These are phyloP conservation scores for Pteronura brasiliensis DNA, from an alignment of 2,113 vertebrate species.

Conservation along the genomic window DNA sequence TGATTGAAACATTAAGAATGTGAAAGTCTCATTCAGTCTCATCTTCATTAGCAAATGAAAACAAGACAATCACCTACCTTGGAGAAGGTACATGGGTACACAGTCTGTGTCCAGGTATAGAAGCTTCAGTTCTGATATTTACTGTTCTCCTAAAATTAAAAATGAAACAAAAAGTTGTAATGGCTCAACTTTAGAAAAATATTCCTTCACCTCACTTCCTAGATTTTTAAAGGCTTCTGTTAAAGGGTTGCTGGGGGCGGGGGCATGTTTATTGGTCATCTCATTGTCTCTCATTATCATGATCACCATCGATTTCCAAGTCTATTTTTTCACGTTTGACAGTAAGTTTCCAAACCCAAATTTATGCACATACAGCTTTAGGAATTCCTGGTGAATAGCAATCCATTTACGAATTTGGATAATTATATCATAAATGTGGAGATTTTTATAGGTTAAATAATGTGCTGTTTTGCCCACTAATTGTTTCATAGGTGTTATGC, in stretches of 20 bases:
- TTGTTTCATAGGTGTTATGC: not conserved
- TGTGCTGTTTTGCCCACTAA: not conserved
- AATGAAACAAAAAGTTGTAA: not conserved
- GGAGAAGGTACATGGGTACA: not conserved
- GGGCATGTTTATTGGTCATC: not conserved
- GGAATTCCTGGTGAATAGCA: not conserved
- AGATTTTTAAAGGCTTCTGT: not conserved
- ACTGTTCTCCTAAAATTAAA: not conserved
- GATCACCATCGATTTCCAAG: not conserved
- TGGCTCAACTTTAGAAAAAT: not conserved
- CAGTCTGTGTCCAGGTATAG: not conserved
- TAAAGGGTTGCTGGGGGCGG: not conserved
- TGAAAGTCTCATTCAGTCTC: not conserved
- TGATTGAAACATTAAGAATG: not conserved
- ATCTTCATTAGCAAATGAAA: not conserved
- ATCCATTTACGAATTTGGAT: not conserved
- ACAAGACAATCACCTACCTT: not conserved
- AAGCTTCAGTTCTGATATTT: not conserved
- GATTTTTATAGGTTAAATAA: not conserved
- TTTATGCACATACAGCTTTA: not conserved
- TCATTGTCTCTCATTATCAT: not conserved
- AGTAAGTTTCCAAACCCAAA: not conserved
- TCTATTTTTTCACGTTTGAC: not conserved
- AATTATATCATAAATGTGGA: not conserved
- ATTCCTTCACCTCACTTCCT: not conserved